Evolutionary conservation across 2,797 vertebrate genomes (phyloP).

Genomic region (Chelmon rostratus): DNA sequence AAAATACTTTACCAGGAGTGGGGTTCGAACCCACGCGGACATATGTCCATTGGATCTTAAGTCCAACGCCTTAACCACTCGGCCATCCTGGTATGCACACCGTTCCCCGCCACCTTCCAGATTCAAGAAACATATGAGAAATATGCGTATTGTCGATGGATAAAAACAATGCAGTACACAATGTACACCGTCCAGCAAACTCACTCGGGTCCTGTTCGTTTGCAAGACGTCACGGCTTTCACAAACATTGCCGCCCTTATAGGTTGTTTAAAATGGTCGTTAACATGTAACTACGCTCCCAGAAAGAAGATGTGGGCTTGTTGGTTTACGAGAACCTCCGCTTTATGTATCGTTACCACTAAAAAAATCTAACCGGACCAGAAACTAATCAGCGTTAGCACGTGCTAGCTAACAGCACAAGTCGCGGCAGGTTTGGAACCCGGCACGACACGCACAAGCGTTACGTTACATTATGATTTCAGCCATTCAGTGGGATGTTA

Average conservation of each 20-base stretch:
- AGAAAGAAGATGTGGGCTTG: rapidly evolving
- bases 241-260: not conserved
- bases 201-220: not conserved
- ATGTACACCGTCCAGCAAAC: too few species aligned
- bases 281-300: too few species aligned
- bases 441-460: too few species aligned
- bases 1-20: slow-evolving; percentile 86
- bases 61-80: slow-evolving; percentile 93
- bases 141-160: too few species aligned
- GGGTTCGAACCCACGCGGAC: slow-evolving; percentile 92
- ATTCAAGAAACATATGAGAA: rapidly evolving
- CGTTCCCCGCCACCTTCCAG: rapidly evolving
- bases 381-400: slow-evolving; percentile 41
- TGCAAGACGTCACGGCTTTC: not conserved
- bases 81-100: slow-evolving; percentile 87
- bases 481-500: rapidly evolving
- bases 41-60: slow-evolving; percentile 92
- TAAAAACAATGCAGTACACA: too few species aligned
- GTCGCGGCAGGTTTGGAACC: not conserved
- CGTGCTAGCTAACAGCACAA: slow-evolving; percentile 35
- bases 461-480: not conserved
- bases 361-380: not conserved
- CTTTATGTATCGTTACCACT: not conserved
- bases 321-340: too few species aligned
- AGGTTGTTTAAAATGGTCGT: too few species aligned